Base-by-base conservation (phyloP, 1,140 invertebrate genomes). In the Protaetia brevitarsis region DNA sequence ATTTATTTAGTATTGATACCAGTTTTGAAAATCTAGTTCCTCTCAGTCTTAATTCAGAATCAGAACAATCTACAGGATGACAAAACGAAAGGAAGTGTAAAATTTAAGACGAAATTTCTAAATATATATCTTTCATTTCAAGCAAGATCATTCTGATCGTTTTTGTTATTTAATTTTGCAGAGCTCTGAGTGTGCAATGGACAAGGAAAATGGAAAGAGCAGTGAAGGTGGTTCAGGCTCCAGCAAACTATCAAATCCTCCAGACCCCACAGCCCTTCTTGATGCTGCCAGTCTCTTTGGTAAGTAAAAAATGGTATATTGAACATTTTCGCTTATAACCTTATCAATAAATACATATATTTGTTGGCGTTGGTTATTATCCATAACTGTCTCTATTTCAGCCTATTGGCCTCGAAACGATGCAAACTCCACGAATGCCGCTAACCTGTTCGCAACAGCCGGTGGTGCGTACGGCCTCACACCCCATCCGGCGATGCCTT, bases 221-320 rank as follows among this genome's bases (percentile, higher is more conserved):
- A 76, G 67, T 66, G 77, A 79, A 73, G 69, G 72, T 75, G 74
- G 76, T 74, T 74, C 76, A 45, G 69, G 72, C 70, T 72, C 77
- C 70, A 76, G 69, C 68, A 78, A 78, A 72, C 66, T 76, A 34
- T 75, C 77, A 45, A 77, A 72, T 63, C 68, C 71, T 60, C 66
- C 73, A 58, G 78, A 83, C 73, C 79, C 84, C 64, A 82, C 85
- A 64, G 79, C 81, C 29, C 73, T 87, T 34, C 80, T 88, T 73
- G 86, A 88, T 78, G 85, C 86, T 60, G 85, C 86, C 58, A 86
- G 84, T 65, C 79, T 88, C 58, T 87, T 88, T 70, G 85, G 86
- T 66, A 34, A 66, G 59, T 66, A 45, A 30, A 29, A 16, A 30
- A 29, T n/a, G n/a, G n/a, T n/a, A n/a, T n/a, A n/a, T n/a, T n/a